phyloP scores from a whole-genome alignment of 2,113 vertebrate species.

The Scomber colias region DNA sequence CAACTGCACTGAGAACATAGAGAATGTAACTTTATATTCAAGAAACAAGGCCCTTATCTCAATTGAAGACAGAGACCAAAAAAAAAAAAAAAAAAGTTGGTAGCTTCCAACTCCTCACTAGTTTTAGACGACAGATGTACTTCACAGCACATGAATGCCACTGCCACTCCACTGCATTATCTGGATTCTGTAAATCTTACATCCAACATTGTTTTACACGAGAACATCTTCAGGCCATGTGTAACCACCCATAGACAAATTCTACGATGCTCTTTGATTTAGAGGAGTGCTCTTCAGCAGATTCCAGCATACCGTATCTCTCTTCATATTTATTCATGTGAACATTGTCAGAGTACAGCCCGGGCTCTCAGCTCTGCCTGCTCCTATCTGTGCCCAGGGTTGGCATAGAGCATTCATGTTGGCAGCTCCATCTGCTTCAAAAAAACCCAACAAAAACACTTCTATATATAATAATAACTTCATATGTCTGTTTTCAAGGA shows the following conservation, averaged over 20 bases:
- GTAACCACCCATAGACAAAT: slow-evolving; percentile 44
- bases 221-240: slow-evolving; percentile 31
- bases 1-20: slow-evolving; percentile 3
- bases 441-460: too few relatives aligned
- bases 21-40: slow-evolving; percentile 8
- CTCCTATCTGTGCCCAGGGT: not conserved
- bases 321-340: slow-evolving; percentile 53
- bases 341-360: slow-evolving; percentile 27
- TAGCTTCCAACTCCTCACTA: slow-evolving; percentile 3
- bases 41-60: not conserved
- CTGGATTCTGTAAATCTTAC: slow-evolving; percentile 5
- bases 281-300: slow-evolving; percentile 23
- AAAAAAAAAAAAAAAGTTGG: not conserved
- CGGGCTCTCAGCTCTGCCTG: slow-evolving; percentile 38
- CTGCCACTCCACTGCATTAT: slow-evolving; percentile 37
- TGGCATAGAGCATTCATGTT: not conserved
- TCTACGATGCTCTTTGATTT: slow-evolving; percentile 27
- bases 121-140: slow-evolving; percentile 31
- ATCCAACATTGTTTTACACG: slow-evolving; percentile 9
- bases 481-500: too few relatives aligned
- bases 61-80: not conserved
- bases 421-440: not conserved
- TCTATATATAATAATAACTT: not conserved
- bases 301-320: not conserved
- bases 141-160: slow-evolving; percentile 28